Base-by-base conservation (phyloP, 2,888 invertebrate genomes). In the Dryomyza anilis region DNA sequence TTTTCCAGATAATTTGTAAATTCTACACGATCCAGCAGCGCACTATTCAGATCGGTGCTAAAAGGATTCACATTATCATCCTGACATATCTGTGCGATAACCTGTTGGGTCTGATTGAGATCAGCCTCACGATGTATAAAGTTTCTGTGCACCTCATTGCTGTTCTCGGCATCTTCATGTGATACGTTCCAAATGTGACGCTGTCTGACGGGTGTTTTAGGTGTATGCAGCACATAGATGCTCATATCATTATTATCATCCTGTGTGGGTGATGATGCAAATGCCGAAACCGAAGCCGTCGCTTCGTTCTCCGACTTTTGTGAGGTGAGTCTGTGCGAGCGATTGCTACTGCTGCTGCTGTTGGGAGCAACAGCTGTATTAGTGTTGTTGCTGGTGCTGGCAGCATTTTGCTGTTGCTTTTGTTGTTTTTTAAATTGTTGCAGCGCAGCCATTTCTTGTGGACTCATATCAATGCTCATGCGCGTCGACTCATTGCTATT, bases 61-160 rank as follows among this genome's bases (percentile, higher is more conserved):
- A 96, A 96, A 0, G 96, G 96, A 86, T 96, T 92, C 36, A 91
- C 86, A 61, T 85, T 81, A 2, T 66, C 57, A 43, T 73, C 71
- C 2, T 74, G 19, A 23, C 73, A 53, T 19, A 72, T 62, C 36
- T 73, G 68, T 43, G 74, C 71, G 25, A 78, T 73, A 2, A 71
- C n/a, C 53, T 74, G 72, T 21, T 71, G 63, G 0, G 79, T 76
- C 14, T 76, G 72, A 69, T 83, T 72, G 2, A 76, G 59, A 33
- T 69, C 71, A 1, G 63, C 8, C 39, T 73, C 72, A 29, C 67
- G 70, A 68, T 81, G 79, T 25, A 74, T 63, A 57, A 67, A 76
- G 7, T 55, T 46, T 25, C 14, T 43, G 7, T 53, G 10, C 10
- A 10, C 45, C 3, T 43, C 23, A 6, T 55, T 33, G 33, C 48